Base-by-base conservation (phyloP, 1,140 invertebrate genomes). In the Cyphomyrmex costatus region DNA sequence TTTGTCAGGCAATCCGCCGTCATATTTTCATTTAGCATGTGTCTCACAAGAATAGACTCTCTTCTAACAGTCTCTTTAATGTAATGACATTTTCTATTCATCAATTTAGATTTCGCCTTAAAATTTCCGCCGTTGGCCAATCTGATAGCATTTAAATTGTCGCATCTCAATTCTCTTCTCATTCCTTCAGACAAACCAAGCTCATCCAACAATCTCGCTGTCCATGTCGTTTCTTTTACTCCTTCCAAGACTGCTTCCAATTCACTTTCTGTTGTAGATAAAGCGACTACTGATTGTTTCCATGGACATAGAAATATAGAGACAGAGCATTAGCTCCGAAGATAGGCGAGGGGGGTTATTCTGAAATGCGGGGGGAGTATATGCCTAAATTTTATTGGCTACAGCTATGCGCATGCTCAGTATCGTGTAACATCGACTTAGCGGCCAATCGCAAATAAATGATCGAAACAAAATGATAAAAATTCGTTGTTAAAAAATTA, bases 31-130 rank as follows among this genome's bases (percentile, higher is more conserved):
- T 36, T 66, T 0, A 71, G 1, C 0, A 77, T 63, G 77, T 85
- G 83, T 0, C n/a, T 14, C 10, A 77, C 16, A 16, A 12, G 0
- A 3, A 77, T 4, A 30, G 30, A 2, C 16, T 24, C 2, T 70
- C 16, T 14, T 27, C 16, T 61, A 6, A 85, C n/a, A 0, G 0
- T 0, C 12, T 85, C 73, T 24, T 6, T 21, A 3, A 76, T 12
- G n/a, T 53, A 77, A 24, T 70, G 6, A 12, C 63, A 78, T 24
- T 14, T 85, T 3, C 83, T 24, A 0, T 85, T 85, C 14, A 77
- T 3, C 14, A 85, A 3, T 14, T 85, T 85, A 0, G 83, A 70
- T 12, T 70, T 85, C 1, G 83, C 49, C n/a, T 85, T 85, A 7
- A 77, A 85, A 6, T 49, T 77, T 1, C 71, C 63, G 3, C 49